Evolutionary conservation across 1,140 invertebrate genomes (phyloP).

Genomic region (Gonatopus flavifemur): DNA sequence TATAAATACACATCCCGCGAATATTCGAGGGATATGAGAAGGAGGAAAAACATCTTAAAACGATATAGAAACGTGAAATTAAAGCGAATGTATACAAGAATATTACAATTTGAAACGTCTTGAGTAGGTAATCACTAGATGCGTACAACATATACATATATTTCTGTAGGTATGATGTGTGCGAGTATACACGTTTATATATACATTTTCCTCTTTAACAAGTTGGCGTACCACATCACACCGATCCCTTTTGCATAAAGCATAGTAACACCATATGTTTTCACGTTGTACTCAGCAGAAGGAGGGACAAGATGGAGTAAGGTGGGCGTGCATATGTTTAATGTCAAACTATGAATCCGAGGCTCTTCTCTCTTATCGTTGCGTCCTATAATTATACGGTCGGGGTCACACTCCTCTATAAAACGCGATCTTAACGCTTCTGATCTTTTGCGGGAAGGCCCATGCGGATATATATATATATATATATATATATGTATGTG

Average conservation of each 20-base stretch:
- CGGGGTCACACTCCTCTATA: constrained; percentile 20
- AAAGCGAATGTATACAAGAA: constrained; percentile 29
- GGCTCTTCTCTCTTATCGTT: constrained; percentile 23
- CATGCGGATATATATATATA: too few species aligned
- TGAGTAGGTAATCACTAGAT: constrained; percentile 5
- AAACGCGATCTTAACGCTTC: constrained; percentile 27
- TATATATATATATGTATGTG: too few species aligned
- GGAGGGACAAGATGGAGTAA: constrained; percentile 13
- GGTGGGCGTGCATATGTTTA: constrained; percentile 33
- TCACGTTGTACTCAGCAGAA: constrained; percentile 6
- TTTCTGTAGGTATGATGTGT: too few species aligned
- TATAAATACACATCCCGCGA: background rate
- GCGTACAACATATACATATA: background rate
- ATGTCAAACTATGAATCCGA: constrained; percentile 32
- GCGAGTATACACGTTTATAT: background rate
- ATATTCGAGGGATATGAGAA: background rate
- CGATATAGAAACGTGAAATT: constrained; percentile 24
- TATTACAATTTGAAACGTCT: constrained; percentile 19
- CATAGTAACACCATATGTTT: constrained; percentile 4
- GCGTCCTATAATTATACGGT: constrained; percentile 28
- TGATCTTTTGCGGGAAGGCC: constrained; percentile 14
- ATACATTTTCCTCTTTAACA: constrained; percentile 15
- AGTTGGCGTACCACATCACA: constrained; percentile 16
- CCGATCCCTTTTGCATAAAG: constrained; percentile 22
- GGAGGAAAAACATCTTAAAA: too few species aligned